Evolutionary conservation across 2,888 invertebrate genomes (phyloP).

Genomic region (Tinea trinotella): DNA sequence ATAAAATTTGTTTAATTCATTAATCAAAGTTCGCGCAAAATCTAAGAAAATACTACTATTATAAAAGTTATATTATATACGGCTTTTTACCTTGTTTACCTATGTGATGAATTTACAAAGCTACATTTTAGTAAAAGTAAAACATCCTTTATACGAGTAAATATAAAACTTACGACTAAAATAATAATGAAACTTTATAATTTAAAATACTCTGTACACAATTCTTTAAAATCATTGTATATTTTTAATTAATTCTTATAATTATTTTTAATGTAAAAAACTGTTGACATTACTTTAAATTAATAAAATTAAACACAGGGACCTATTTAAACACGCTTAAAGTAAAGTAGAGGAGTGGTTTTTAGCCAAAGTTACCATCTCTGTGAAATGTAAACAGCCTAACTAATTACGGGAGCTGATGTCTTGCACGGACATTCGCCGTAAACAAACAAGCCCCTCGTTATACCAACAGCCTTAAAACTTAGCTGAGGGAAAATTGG

Average conservation of each 20-base stretch:
- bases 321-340: slow-evolving; percentile 8
- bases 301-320: slow-evolving; percentile 5
- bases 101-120: too few relatives aligned
- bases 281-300: background rate
- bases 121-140: too few relatives aligned
- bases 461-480: slow-evolving; percentile 12
- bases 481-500: background rate
- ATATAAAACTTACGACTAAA: too few relatives aligned
- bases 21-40: too few relatives aligned
- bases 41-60: too few relatives aligned
- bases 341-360: slow-evolving; percentile 6
- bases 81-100: too few relatives aligned
- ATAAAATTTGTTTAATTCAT: too few relatives aligned
- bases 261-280: background rate
- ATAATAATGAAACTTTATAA: too few relatives aligned
- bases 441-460: slow-evolving; percentile 14
- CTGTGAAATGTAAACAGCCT: slow-evolving; percentile 4
- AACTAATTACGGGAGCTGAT: slow-evolving; percentile 2
- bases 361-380: slow-evolving; percentile 5
- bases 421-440: background rate
- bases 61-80: too few relatives aligned
- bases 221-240: background rate
- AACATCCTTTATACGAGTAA: too few relatives aligned
- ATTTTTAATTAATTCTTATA: background rate
- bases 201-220: too few relatives aligned